Base-by-base conservation (phyloP, 2,888 invertebrate species). In the Coenonympha arcania region DNA sequence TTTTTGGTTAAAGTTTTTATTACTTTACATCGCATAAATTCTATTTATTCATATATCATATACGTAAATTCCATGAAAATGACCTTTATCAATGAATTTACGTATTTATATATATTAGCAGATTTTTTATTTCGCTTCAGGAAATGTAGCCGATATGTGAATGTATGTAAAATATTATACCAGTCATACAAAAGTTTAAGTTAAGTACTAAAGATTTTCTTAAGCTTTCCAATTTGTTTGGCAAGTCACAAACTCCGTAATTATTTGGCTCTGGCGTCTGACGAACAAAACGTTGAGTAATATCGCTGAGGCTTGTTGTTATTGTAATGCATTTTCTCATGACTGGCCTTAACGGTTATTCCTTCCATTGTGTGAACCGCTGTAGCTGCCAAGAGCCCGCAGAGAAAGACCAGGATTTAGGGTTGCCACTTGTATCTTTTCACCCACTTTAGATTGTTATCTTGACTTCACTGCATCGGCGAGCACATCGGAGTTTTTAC, bases 261-360 rank as follows among this genome's bases (percentile, higher is more conserved):
- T 76, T 64, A 73, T 71, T 79, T 76, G 74, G 71, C 75, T 72
- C 66, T 74, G 74, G 20, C 31, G 8, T 31, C 42, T 42, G 42
- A 42, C 42, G 31, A 42, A 71, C 71, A 76, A 77, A 74, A 76
- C 71, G 75, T 76, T 74, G 74, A 76, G 73, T 76, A 78, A 79
- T 76, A 78, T 66, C 67, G 70, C 68, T 71, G 68, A 73, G 79
- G 77, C 78, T 75, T 76, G 73, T 79, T 80, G 80, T 83, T 83
- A 81, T 83, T 79, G 77, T 82, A 80, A 82, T 79, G 79, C 68
- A 71, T 72, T 79, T 78, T 80, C 79, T 80, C 79, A 83, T 78
- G 79, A 76, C 76, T 76, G 69, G 72, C 78, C 79, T 80, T 83
- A 84, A 84, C 84, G 82, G 85, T 85, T 83, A 85, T 82, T 76